phyloP scores from a whole-genome alignment of 2,113 vertebrate genomes.

The Pseudorectes ferrugineus region DNA sequence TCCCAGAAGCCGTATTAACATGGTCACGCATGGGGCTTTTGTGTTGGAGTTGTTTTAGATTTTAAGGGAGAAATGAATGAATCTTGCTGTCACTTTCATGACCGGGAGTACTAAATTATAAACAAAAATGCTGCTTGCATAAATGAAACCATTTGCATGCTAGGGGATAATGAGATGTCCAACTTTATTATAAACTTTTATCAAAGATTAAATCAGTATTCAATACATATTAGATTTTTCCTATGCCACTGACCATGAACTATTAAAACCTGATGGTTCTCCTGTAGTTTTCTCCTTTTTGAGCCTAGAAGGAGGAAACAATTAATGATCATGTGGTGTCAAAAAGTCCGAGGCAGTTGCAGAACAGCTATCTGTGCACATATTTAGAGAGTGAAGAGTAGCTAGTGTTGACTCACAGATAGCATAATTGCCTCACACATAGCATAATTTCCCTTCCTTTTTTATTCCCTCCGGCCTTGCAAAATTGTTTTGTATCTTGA shows the following conservation, averaged over 20 bases:
- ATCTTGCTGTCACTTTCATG: background rate
- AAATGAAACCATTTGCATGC: background rate
- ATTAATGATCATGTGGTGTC: background rate
- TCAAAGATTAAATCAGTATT: background rate
- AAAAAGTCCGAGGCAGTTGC: background rate
- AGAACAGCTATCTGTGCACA: background rate
- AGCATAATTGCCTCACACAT: background rate
- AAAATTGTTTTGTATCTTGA: constrained; percentile 15
- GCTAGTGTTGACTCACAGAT: background rate
- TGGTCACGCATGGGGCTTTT: background rate
- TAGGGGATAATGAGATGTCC: background rate
- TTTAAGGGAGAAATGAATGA: background rate
- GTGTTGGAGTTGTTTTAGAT: background rate
- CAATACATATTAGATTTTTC: background rate
- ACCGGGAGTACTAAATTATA: background rate
- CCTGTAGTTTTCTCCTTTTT: background rate
- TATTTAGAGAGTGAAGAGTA: background rate
- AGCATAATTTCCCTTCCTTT: background rate
- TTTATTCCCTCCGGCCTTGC: background rate
- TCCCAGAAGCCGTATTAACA: background rate
- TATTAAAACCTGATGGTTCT: background rate
- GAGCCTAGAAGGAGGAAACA: background rate
- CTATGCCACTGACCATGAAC: background rate
- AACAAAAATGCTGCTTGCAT: background rate
- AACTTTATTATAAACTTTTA: background rate